Evolutionary conservation across 2,888 invertebrate species (phyloP).

Genomic region (Eutolmus rufibarbis): DNA sequence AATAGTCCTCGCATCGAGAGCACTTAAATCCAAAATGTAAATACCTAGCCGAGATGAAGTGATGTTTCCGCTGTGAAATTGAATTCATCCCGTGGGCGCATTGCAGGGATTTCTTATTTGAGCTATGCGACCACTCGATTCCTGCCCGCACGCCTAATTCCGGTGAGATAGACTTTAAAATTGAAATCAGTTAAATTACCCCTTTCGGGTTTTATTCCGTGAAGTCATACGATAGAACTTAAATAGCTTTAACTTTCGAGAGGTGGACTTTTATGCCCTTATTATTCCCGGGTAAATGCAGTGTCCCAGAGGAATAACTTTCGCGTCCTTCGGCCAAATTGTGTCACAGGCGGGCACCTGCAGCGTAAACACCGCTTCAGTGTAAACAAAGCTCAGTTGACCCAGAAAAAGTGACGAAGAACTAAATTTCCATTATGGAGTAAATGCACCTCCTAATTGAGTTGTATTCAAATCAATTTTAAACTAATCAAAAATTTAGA

Average conservation of each 20-base stretch:
- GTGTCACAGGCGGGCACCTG: not conserved
- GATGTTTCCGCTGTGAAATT: slow-evolving; percentile 6
- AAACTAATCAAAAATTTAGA: not conserved
- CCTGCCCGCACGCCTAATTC: not conserved
- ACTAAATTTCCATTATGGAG: not conserved
- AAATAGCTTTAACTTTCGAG: not conserved
- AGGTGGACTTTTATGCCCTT: not conserved
- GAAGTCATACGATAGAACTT: not conserved
- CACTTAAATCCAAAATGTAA: slow-evolving; percentile 7
- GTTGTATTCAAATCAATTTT: not conserved
- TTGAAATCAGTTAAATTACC: not conserved
- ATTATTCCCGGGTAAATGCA: not conserved
- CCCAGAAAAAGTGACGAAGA: not conserved
- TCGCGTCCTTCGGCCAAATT: not conserved
- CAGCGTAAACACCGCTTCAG: not conserved
- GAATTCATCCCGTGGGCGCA: slow-evolving; percentile 11
- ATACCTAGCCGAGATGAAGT: not conserved
- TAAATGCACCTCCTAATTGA: not conserved
- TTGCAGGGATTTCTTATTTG: slow-evolving; percentile 1
- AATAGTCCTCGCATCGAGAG: not conserved
- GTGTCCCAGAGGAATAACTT: not conserved
- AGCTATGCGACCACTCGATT: not conserved
- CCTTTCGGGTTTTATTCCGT: not conserved
- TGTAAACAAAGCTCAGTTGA: not conserved
- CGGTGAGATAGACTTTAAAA: not conserved